Evolutionary conservation across 2,113 vertebrate species (phyloP), one percentile per base, ranked within the genome.

Genomic region (Haemorhous mexicanus): DNA sequence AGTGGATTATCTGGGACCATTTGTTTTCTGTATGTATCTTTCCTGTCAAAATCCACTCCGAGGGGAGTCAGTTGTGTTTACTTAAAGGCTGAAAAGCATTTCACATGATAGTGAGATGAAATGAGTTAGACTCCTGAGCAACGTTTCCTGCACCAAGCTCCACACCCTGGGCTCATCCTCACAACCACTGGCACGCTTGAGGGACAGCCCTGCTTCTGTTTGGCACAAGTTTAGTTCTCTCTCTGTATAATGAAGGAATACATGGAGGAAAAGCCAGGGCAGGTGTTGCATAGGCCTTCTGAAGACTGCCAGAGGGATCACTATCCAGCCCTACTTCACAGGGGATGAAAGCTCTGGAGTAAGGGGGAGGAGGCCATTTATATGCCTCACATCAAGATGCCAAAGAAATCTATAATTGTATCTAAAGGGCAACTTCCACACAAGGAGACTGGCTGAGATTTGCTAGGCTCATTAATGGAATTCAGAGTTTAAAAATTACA

Each of bases 291-390:
- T 64, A 87, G 64, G 78, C 53, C 55, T 95, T 88, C n/a, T 80
- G 73, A 49, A 74, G 91, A 43, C 43, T 90, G 52, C 64, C 26
- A 53, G 39, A 55, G 68, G 58, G 66, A 59, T 49, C 37, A 58
- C 47, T 53, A 64, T 53, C 61, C 24, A 87, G 59, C 24, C 56
- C 41, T 8, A 95, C 79, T 95, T 96, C 85, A 86, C 5, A 37
- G 83, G 58, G 93, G 96, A 97, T 46, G 58, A 97, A 95, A 94
- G 91, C 95, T 88, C 92, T 89, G 70, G 39, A 90, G 79, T 84
- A 96, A 67, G 77, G 88, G 62, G 84, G 95, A 83, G 66, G 44
- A 84, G 39, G 58, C 24, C 56, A 59, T 84, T 84, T 46, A 26
- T 39, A 82, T 87, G 32, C 75, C 63, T 66, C 20, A 44, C 28